Base-by-base conservation (phyloP, 1,140 invertebrate genomes). In the Drosophila ambigua region DNA sequence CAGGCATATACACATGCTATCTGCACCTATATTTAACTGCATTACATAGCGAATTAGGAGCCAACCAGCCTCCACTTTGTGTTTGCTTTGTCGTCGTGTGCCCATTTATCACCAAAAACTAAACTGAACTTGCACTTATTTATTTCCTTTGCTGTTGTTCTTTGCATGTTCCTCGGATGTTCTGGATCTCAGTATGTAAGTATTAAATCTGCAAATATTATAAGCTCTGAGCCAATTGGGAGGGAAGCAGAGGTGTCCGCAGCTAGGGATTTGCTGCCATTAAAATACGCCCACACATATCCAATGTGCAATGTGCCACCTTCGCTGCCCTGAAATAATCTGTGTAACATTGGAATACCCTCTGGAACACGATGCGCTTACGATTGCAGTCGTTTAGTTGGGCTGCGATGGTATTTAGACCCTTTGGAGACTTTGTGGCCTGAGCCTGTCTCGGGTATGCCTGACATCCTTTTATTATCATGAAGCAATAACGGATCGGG, bases 381-480 rank as follows among this genome's bases (percentile, higher is more conserved):
- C 11, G 11, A 11, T 39, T 39, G 35, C 5, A 39, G 35, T 39
- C 35, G 35, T 39, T 39, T 39, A 39, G 35, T 39, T 39, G 35
- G 35, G 3, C 4, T 39, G 1, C 11, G 35, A 39, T 39, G 35
- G 13, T 39, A 39, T 48, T 11, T 46, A 9, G n/a, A 35, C 5
- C 58, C 59, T 44, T 46, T 46, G 24, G 31, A 31, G 41, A 28
- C 49, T 64, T 15, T 35, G 45, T 24, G 61, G 7, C 58, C 45
- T 60, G n/a, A 35, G 35, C 24, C 45, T 24, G 65, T 61, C 65
- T 78, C 52, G 76, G 79, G 72, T 82, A 87, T 82, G 74, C 61
- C 44, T 61, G 54, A 55, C 82, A 85, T 85, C 78, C 78, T 88
- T 78, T 88, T 87, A 79, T 83, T 75, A 83, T 82, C 83, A 73